Evolutionary conservation across 2,797 vertebrate genomes (phyloP).

Genomic region (Heliangelus exortis): DNA sequence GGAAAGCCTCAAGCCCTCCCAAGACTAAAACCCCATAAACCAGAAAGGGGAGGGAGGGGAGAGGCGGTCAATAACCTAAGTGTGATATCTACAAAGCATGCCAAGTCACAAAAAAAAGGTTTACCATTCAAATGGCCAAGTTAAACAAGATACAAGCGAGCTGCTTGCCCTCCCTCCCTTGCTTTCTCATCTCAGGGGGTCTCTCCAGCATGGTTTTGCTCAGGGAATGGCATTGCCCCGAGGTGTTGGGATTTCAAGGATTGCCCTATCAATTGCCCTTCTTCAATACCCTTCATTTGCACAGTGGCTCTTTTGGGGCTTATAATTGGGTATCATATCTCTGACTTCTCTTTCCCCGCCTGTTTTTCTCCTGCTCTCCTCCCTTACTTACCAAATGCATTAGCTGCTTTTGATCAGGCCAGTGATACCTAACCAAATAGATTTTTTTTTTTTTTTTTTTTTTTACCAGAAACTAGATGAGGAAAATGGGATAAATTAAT

Average conservation of each 20-base stretch:
- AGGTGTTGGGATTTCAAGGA: slow-evolving; percentile 48
- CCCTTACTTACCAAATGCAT: not conserved
- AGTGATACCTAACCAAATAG: slow-evolving; percentile 25
- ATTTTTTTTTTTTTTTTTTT: not conserved
- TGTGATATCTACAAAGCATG: slow-evolving; percentile 60
- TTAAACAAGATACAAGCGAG: slow-evolving; percentile 55
- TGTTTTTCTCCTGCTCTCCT: not conserved
- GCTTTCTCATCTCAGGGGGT: slow-evolving; percentile 22
- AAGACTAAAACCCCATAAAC: slow-evolving; percentile 17
- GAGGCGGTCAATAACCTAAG: slow-evolving; percentile 27
- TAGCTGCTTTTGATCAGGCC: slow-evolving; percentile 56
- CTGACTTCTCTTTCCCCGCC: slow-evolving; percentile 24
- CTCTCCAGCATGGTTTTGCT: slow-evolving; percentile 9
- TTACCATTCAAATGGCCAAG: slow-evolving; percentile 61
- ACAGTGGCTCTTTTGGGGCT: slow-evolving; percentile 49
- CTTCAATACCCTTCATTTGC: slow-evolving; percentile 10
- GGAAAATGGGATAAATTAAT: slow-evolving; percentile 63
- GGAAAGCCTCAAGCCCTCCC: not conserved
- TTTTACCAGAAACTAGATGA: slow-evolving; percentile 42
- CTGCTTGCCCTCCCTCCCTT: not conserved
- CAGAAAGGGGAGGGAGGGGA: not conserved
- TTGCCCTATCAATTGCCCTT: slow-evolving; percentile 2
- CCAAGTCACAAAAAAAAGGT: slow-evolving; percentile 64
- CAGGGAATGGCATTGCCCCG: slow-evolving; percentile 15
- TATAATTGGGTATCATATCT: not conserved